These are phyloP conservation scores for Rhagoletis zephyria DNA, from an alignment of 1,140 invertebrate genomes.

Conservation along the genomic window DNA sequence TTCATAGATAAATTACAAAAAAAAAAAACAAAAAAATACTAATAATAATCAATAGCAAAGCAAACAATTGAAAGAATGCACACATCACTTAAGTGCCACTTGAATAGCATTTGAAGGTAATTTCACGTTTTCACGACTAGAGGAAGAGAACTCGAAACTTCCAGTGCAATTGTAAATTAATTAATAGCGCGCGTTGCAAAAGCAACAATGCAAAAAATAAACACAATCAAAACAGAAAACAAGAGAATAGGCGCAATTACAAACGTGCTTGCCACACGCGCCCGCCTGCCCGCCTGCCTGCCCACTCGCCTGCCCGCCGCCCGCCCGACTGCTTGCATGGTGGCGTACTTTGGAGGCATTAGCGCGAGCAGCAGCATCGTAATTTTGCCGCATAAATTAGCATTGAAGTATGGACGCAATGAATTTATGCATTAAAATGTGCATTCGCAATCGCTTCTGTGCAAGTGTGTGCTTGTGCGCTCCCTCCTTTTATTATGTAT, in stretches of 20 bases:
- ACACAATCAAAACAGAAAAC: neutral
- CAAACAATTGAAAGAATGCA: too few relatives aligned
- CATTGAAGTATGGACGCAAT: conserved; percentile 34
- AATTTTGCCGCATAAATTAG: conserved; percentile 42
- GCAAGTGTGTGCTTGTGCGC: neutral
- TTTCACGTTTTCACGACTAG: neutral
- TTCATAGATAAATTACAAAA: too few relatives aligned
- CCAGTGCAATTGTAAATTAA: conserved; percentile 27
- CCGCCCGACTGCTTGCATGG: neutral
- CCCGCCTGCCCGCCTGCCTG: neutral
- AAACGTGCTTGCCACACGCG: conserved; percentile 41
- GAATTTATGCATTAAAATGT: conserved; percentile 39
- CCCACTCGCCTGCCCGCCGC: neutral
- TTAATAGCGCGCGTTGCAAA: conserved; percentile 38
- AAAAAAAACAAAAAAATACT: too few relatives aligned
- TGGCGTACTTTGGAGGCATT: neutral
- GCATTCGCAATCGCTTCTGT: neutral
- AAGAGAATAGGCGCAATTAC: conserved; percentile 2
- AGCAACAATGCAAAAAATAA: neutral
- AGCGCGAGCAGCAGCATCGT: neutral
- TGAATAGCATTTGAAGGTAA: neutral
- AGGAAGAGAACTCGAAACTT: neutral
- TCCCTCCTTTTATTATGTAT: neutral
- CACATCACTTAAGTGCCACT: neutral
- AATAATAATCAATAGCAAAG: too few relatives aligned